Base-by-base conservation (phyloP, 2,113 vertebrate genomes). In the Aegotheles bennettii region DNA sequence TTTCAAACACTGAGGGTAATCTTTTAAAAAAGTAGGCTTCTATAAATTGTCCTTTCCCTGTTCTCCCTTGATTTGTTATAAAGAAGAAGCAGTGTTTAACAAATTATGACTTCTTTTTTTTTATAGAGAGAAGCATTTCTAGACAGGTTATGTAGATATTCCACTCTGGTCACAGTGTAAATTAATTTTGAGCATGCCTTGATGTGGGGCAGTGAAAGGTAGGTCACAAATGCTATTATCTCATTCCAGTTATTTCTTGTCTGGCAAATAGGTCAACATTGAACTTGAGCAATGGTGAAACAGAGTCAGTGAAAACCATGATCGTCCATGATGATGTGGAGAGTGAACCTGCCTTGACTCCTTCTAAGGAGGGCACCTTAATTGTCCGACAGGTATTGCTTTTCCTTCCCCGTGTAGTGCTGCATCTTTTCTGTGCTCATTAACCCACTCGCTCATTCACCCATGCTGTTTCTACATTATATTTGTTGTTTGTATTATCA, bases 351-450 rank as follows among this genome's bases (percentile, higher is more conserved):
- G 98, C 98, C 47, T 98, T 99, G 94, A 99, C 98, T n/a, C 99
- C 99, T 14, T 99, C 99, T 94, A 99, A 99, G 98, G 99, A 99
- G 97, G 99, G 99, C 98, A 99, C 99, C 48, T 98, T 99, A 94
- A 99, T 99, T 69, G 98, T 99, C 97, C 98, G 99, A 98, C 99
- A 99, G 99, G 99, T 99, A 99, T 96, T 90, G 42, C 59, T 47
- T 92, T 94, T 91, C 94, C 69, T 91, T 74, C 84, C 65, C 69
- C 69, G 67, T 67, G 43, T 68, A 91, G 93, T 92, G 79, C 88
- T 75, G 70, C 94, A 95, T 83, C 94, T 90, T 92, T 95, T 89
- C 94, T 97, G 88, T 97, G 86, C 92, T 97, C 97, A 98, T 98
- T 98, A 97, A 98, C 97, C 96, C 96, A 96, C 97, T 95, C 91